Percentiles rank a stretch among this genome's conserved stretches.
phyloP scores from a whole-genome alignment of 1,140 invertebrate species.

The Aricia agestis region DNA sequence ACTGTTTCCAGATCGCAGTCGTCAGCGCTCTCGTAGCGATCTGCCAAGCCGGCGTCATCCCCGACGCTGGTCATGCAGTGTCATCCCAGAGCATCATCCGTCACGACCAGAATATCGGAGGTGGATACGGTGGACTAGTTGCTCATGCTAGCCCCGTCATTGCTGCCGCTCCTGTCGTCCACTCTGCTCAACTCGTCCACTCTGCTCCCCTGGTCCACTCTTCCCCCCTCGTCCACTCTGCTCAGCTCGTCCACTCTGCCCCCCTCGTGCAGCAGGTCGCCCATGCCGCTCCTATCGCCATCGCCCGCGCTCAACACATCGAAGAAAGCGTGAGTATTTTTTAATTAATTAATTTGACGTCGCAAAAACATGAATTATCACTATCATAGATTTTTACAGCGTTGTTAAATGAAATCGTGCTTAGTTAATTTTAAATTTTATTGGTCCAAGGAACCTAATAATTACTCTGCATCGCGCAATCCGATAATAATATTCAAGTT shows the following conservation, averaged over 20 bases:
- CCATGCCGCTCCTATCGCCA: conserved; percentile 36
- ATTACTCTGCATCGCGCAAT: conserved; percentile 12
- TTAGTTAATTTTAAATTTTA: too few relatives aligned
- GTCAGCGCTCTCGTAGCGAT: conserved; percentile 47
- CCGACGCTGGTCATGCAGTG: conserved; percentile 50
- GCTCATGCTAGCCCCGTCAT: conserved; percentile 37
- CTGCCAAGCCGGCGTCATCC: conserved; percentile 47
- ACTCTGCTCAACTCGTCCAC: conserved; percentile 43
- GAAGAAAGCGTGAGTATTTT: conserved; percentile 54
- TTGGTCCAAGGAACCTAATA: background rate
- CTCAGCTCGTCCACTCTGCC: conserved; percentile 25
- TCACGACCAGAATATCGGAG: conserved; percentile 50
- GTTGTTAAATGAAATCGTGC: too few relatives aligned
- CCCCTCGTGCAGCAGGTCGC: conserved; percentile 23
- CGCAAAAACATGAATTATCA: too few relatives aligned
- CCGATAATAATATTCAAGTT: conserved; percentile 21
- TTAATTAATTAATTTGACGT: too few relatives aligned
- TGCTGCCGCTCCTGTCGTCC: conserved; percentile 36
- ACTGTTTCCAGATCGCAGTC: conserved; percentile 43
- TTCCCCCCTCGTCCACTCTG: conserved; percentile 35
- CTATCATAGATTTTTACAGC: too few relatives aligned
- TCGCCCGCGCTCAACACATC: conserved; percentile 41
- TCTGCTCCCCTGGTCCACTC: conserved; percentile 47
- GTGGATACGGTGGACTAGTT: conserved; percentile 39
- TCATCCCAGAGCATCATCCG: conserved; percentile 66